Evolutionary conservation across 1,140 invertebrate genomes (phyloP).

Genomic region (Tyrophagus putrescentiae): DNA sequence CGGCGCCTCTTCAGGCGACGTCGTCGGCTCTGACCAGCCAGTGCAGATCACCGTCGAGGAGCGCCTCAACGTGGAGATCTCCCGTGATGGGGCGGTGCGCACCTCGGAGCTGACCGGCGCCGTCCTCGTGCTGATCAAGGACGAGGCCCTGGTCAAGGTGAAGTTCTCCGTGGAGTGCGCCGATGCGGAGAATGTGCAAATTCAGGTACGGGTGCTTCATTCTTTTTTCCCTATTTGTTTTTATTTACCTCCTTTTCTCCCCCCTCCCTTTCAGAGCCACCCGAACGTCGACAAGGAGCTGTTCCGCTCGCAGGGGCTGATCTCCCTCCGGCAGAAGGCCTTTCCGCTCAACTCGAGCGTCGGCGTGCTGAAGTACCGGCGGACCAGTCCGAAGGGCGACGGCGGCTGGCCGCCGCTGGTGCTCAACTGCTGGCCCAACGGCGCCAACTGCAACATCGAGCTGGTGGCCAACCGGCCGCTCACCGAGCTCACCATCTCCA

Average conservation of each 20-base stretch:
- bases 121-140: slow-evolving; percentile 67
- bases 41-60: slow-evolving; percentile 21
- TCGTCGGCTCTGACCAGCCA: neutral
- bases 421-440: slow-evolving; percentile 15
- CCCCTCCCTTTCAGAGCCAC: slow-evolving; percentile 57
- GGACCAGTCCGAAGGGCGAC: slow-evolving; percentile 31
- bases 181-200: slow-evolving; percentile 18
- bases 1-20: neutral
- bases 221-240: slow-evolving; percentile 10
- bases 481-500: slow-evolving; percentile 8
- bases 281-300: slow-evolving; percentile 96
- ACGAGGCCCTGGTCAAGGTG: slow-evolving; percentile 71
- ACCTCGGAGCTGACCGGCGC: slow-evolving; percentile 80
- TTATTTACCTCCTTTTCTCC: slow-evolving; percentile 16
- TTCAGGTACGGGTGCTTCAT: slow-evolving; percentile 11
- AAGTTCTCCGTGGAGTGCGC: slow-evolving; percentile 20
- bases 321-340: slow-evolving; percentile 80
- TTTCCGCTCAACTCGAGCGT: slow-evolving; percentile 93
- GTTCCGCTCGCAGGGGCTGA: slow-evolving; percentile 53
- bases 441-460: slow-evolving; percentile 15
- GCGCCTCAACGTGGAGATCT: slow-evolving; percentile 29
- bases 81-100: slow-evolving; percentile 83
- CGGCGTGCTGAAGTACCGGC: slow-evolving; percentile 88
- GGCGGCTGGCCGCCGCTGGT: slow-evolving; percentile 15
- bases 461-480: slow-evolving; percentile 1